Conservation (phyloP, 2,888 invertebrate species). For the Sarcophaga carnaria region DNA sequence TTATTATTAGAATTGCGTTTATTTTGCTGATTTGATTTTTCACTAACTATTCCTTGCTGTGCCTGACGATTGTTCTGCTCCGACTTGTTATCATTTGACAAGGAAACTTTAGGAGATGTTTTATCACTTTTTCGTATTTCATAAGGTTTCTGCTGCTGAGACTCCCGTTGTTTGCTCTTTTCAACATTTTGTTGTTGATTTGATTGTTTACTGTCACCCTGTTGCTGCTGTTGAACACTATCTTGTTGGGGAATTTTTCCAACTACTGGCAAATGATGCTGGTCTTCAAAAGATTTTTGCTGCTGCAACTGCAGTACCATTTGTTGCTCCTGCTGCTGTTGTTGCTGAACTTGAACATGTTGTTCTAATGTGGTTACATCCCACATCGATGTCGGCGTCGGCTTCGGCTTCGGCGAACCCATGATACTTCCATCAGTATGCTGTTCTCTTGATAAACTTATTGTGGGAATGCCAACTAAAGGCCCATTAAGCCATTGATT, state of each 20-base stretch:
- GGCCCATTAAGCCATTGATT: conserved; percentile 66
- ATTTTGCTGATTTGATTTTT: conserved; percentile 41
- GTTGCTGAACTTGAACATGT: conserved; percentile 72
- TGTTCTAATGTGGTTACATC: conserved; percentile 73
- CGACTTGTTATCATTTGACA: conserved; percentile 17
- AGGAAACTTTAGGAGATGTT: not conserved
- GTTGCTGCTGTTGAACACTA: conserved; percentile 47
- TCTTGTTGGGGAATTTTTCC: conserved; percentile 38
- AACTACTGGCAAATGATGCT: conserved; percentile 19
- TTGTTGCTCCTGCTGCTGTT: conserved; percentile 64
- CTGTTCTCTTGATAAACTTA: conserved; percentile 51
- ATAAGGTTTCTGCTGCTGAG: conserved; percentile 45
- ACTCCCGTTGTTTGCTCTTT: conserved; percentile 31
- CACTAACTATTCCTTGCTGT: conserved; percentile 28
- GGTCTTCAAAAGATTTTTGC: conserved; percentile 40
- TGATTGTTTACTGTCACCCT: conserved; percentile 22
- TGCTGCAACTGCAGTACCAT: conserved; percentile 44
- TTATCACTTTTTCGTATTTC: conserved; percentile 39
- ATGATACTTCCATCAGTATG: conserved; percentile 3
- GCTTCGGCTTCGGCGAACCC: conserved; percentile 58
- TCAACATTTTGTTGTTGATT: not conserved
- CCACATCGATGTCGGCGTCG: conserved; percentile 74
- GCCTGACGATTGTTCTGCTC: conserved; percentile 46
- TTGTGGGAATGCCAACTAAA: conserved; percentile 65
- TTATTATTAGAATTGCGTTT: conserved; percentile 49